Base-by-base conservation (phyloP, 2,888 invertebrate species). In the Hydropsyche betteni region DNA sequence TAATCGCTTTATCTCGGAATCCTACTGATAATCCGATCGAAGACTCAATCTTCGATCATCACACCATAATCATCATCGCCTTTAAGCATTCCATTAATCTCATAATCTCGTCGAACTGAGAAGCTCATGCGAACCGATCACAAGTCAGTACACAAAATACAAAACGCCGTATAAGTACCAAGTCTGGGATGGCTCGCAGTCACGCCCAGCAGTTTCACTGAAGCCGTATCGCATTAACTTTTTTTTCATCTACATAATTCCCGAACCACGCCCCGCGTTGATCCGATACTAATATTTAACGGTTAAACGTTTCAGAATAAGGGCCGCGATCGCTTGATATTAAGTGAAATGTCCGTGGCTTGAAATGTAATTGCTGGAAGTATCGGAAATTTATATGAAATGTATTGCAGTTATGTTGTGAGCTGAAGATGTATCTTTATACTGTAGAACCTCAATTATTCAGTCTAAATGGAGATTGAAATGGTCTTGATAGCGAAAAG, bases 121-220 rank as follows among this genome's bases (percentile, higher is more conserved):
- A 38, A 36, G 36, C 61, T 16, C 34, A 33, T 24, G n/a, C 55
- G 72, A 58, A 10, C 16, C 38, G 52, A 38, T 52, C 36, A 38
- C 51, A 70, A 70, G 51, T 72, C 55, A 44, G 58, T 72, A 38
- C 34, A 52, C 33, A 44, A 75, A 34, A 72, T 75, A 75, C 73
- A 68, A 77, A 75, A 51, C 38, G 38, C 24, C n/a, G 53, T 51
- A 51, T 8, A n/a, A 55, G 55, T 4, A 44, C 44, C 44, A 1
- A 44, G 44, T 10, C 44, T 33, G 34, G 69, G 75, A 74, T 74
- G 38, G 55, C 58, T 68, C 33, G 51, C 51, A 53, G 64, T 64
- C 34, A 61, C 76, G 74, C 76, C 78, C 68, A 38, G 58, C 74
- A 69, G 69, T 76, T 78, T 73, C 78, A 78, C 74, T 78, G 76